Percentiles rank a stretch among this genome's conserved stretches.
Evolutionary conservation across 2,113 vertebrate species (phyloP).

Genomic region (Pseudopipra pipra): DNA sequence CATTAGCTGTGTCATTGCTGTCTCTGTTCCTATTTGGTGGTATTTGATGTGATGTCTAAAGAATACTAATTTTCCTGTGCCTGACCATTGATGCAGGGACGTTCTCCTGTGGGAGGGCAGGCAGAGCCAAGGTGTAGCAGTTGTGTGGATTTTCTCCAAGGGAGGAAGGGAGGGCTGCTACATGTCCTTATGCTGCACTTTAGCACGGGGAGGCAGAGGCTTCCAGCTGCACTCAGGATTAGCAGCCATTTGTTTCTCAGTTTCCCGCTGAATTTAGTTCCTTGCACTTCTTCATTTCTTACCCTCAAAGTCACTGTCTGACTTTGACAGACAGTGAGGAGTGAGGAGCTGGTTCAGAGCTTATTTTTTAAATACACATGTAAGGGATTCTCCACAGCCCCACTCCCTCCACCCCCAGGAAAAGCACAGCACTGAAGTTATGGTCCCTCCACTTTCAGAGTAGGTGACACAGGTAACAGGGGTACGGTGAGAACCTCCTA

Average conservation of each 20-base stretch:
- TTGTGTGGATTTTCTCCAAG: neutral
- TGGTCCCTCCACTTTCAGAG: fast-evolving
- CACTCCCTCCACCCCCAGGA: neutral
- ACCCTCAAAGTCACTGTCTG: neutral
- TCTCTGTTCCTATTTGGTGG: neutral
- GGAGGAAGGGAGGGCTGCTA: neutral
- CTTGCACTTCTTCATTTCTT: neutral
- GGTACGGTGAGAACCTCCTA: neutral
- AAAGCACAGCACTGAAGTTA: neutral
- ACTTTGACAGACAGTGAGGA: too few relatives aligned
- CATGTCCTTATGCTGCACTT: neutral
- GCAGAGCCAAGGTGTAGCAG: neutral
- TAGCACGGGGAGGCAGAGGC: neutral
- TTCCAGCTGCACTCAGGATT: neutral
- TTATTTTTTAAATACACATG: neutral
- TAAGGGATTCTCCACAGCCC: neutral
- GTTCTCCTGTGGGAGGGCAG: neutral
- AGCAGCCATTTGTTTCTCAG: neutral
- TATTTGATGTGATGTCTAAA: neutral
- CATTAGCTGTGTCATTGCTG: neutral
- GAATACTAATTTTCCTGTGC: neutral
- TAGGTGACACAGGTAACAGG: neutral
- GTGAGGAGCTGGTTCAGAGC: neutral
- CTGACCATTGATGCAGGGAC: neutral
- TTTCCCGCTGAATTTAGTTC: neutral